Base-by-base conservation (phyloP, 2,888 invertebrate genomes). In the Stictocephala bisonia region DNA sequence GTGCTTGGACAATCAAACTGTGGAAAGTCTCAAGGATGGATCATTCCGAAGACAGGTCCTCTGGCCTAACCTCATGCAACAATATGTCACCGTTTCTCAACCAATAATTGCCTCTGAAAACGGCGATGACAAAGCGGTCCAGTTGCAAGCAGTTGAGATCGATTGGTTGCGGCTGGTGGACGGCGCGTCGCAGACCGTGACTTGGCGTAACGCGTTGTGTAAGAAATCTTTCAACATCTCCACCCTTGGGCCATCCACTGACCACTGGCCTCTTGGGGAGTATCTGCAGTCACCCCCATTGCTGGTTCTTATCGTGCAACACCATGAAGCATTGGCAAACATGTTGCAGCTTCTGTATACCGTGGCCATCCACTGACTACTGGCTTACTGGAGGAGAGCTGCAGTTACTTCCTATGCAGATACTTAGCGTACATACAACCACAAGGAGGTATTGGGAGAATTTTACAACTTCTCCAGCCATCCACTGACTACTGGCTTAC, bases 61-160 rank as follows among this genome's bases (percentile, higher is more conserved):
- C 60, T 11, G 60, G 22, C 51, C 51, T 51, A 60, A 60, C 60
- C 60, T 35, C 40, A n/a, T 64, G 64, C 64, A 44, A 64, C 64
- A 64, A 27, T 64, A 64, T 64, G 64, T 64, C 64, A 64, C 64
- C 64, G 44, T 64, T 64, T 64, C 64, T 7, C 64, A 24, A 64
- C 64, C 64, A 44, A 64, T 64, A 64, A 60, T 60, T 60, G 60
- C 60, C 35, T 60, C 60, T 60, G 60, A 60, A 60, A 60, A 64
- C 44, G 64, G 64, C 64, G 64, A 64, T 64, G 64, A 44, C 64
- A 64, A 64, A 64, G 64, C 64, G 64, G 27, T 64, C 64, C 64
- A 64, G 64, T 64, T 64, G 64, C 64, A 44, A 44, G 15, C 44
- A 44, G 60, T 40, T 31, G 29, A 15, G 60, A 44, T 64, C 64